Conservation (phyloP, 2,888 invertebrate species). For the Ormia ochracea region DNA sequence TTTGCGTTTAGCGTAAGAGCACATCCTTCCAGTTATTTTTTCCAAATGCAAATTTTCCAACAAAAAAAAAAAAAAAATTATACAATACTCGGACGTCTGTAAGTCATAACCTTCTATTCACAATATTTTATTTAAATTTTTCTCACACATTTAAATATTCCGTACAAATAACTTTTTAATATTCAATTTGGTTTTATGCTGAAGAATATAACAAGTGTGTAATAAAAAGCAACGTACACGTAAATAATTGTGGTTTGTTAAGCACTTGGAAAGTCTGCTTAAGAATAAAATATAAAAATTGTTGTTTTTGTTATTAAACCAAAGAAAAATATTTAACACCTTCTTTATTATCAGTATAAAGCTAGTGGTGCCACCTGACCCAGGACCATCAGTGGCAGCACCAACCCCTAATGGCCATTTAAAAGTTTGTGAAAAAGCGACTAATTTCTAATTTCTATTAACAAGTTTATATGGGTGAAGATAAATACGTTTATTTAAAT, state of each 20-base stretch:
- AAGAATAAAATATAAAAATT: neutral
- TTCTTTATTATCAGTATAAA: slow-evolving; percentile 17
- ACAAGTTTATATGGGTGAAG: no score
- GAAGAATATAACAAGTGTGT: neutral
- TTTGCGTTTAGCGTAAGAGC: no score
- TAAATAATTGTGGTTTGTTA: slow-evolving; percentile 10
- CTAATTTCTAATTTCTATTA: no score
- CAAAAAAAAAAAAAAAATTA: no score
- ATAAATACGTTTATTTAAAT: no score
- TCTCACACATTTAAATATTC: neutral
- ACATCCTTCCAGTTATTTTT: no score
- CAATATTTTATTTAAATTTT: no score
- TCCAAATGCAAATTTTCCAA: no score
- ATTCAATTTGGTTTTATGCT: neutral
- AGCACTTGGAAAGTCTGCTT: slow-evolving; percentile 20
- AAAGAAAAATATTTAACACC: slow-evolving; percentile 43
- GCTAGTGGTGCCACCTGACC: neutral
- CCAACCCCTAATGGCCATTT: no score
- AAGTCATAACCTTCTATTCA: no score
- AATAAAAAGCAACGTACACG: slow-evolving; percentile 4
- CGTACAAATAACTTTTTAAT: neutral
- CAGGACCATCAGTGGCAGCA: neutral
- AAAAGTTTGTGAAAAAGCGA: no score
- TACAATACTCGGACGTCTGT: no score
- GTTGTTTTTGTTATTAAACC: neutral